Base-by-base conservation (phyloP, 2,888 invertebrate species). In the Lumbricus terrestris region DNA sequence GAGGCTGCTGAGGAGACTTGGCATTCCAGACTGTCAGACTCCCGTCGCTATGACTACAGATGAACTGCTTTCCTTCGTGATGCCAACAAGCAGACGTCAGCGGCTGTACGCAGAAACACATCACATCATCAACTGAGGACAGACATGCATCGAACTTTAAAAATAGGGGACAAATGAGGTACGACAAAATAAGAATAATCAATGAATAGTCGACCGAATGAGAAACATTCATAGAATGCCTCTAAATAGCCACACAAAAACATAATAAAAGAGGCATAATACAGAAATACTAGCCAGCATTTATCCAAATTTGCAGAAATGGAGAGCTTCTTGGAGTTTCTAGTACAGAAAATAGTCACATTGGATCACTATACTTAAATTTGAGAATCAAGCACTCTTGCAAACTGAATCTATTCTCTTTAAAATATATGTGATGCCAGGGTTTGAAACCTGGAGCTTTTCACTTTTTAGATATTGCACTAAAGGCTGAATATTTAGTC, bases 11-110 rank as follows among this genome's bases (percentile, higher is more conserved):
- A 93, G 97, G 96, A 92, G 96, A 96, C 94, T 97, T 96, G 91
- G 97, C 96, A 94, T 96, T 97, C 99, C 99, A 99, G 90, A 98
- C 97, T 93, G 97, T 97, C 91, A 99, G 96, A 91, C 98, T 98
- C 92, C 99, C 99, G 96, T 99, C 99, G 85, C 96, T 96, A 95
- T 99, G 99, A 93, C 95, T 95, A 91, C 98, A 97, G 97, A 99
- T 97, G 95, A 99, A 97, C 95, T 98, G 97, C 96, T 98, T 98
- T 92, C 99, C 99, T 95, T 99, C 99, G 95, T 97, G 97, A 95
- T 99, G 98, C 99, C 99, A 99, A 92, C 97, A 96, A 93, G 98
- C 96, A 90, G 98, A 98, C 94, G 97, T 96, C 93, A 98, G 96
- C 42, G 94, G 93, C 95, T 95, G 91, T 35, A 85, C 16, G n/a